Evolutionary conservation across 2,888 invertebrate species (phyloP).

Genomic region (Argyresthia albistria): DNA sequence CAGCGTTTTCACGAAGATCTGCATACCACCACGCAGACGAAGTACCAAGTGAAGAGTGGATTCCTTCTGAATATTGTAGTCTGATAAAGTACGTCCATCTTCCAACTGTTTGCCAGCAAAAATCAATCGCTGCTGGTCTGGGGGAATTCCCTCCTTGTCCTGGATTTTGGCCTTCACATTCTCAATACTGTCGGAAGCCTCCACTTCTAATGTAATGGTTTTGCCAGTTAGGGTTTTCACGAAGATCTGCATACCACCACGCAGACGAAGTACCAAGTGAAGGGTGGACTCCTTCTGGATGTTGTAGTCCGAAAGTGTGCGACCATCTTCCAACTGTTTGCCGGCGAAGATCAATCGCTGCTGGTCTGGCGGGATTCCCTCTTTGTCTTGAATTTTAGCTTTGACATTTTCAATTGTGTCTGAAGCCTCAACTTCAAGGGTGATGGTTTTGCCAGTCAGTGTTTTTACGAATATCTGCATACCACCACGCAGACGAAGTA

Average conservation of each 20-base stretch:
- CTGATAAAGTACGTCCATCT: conserved; percentile 13
- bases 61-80: conserved; percentile 15
- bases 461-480: conserved; percentile 16
- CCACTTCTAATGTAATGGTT: conserved; percentile 13
- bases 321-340: conserved; percentile 14
- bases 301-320: conserved; percentile 14
- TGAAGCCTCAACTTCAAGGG: conserved; percentile 13
- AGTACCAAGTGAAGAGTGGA: conserved; percentile 17
- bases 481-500: conserved; percentile 14
- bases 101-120: conserved; percentile 14
- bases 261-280: conserved; percentile 12
- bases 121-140: conserved; percentile 13
- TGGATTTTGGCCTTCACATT: conserved; percentile 15
- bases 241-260: conserved; percentile 15
- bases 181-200: conserved; percentile 13
- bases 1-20: conserved; percentile 13
- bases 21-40: conserved; percentile 13
- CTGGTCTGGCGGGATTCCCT: conserved; percentile 15
- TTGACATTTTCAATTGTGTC: conserved; percentile 16
- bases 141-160: conserved; percentile 14
- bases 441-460: conserved; percentile 15
- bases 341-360: conserved; percentile 14
- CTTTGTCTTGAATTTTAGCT: conserved; percentile 16
- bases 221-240: conserved; percentile 14
- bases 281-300: conserved; percentile 15